Evolutionary conservation across 2,113 vertebrate genomes (phyloP).

Genomic region (Megaceryle torquata): DNA sequence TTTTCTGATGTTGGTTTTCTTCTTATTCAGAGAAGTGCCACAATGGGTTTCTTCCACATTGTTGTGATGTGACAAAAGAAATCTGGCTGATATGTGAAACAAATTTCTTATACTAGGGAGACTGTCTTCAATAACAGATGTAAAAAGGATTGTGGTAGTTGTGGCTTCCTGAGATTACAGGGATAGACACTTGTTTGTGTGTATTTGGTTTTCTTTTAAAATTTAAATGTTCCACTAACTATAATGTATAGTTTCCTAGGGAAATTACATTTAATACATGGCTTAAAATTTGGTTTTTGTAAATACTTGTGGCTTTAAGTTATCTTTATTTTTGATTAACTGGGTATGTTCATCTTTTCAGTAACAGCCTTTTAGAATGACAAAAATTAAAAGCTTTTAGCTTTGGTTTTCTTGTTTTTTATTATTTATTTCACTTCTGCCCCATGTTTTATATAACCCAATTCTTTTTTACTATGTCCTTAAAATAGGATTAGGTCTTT

Average conservation of each 20-base stretch:
- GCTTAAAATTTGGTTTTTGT: slow-evolving; percentile 41
- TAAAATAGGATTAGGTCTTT: background rate
- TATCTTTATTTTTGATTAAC: slow-evolving; percentile 33
- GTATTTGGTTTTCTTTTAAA: slow-evolving; percentile 58
- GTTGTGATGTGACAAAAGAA: slow-evolving; percentile 11
- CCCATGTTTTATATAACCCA: background rate
- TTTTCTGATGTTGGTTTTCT: background rate
- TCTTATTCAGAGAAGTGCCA: background rate
- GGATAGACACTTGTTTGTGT: background rate
- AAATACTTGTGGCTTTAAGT: slow-evolving; percentile 49
- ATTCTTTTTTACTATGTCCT: background rate
- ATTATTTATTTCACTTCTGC: background rate
- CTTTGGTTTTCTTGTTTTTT: background rate
- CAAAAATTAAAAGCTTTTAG: slow-evolving; percentile 42
- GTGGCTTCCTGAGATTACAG: slow-evolving; percentile 57
- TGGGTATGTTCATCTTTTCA: slow-evolving; percentile 15
- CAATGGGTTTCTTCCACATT: background rate
- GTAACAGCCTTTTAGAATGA: background rate
- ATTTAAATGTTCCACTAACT: slow-evolving; percentile 45
- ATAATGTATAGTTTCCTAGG: slow-evolving; percentile 41
- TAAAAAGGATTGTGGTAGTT: slow-evolving; percentile 32
- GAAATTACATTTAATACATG: slow-evolving; percentile 55
- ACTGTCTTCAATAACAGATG: slow-evolving; percentile 28
- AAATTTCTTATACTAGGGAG: background rate
- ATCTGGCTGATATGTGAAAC: background rate